phyloP scores from a whole-genome alignment of 2,113 vertebrate species.

The Dasyprocta punctata region DNA sequence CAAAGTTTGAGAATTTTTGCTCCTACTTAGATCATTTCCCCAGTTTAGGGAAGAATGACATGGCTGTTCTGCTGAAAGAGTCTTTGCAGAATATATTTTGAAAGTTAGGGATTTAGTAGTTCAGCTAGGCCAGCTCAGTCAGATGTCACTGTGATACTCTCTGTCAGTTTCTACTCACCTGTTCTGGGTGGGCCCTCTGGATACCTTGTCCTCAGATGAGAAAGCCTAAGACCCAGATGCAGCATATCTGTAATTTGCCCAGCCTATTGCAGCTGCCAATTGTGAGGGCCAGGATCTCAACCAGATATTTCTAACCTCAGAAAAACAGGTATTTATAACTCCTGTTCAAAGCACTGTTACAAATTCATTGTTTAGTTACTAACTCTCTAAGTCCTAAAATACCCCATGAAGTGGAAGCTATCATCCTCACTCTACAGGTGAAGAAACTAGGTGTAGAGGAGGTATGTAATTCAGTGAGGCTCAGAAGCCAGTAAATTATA shows the following conservation, averaged over 20 bases:
- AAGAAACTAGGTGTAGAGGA: neutral
- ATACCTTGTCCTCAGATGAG: neutral
- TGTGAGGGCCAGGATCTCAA: neutral
- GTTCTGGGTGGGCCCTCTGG: neutral
- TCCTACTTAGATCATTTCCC: neutral
- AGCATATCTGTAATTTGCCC: neutral
- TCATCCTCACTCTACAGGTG: neutral
- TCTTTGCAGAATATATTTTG: neutral
- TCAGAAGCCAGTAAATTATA: neutral
- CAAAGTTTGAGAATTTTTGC: neutral
- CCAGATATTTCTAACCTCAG: neutral
- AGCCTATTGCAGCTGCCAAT: neutral
- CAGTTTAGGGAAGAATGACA: neutral
- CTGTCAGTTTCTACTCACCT: neutral
- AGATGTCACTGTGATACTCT: neutral
- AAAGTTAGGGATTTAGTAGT: neutral
- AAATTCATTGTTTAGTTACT: neutral
- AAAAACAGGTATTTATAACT: neutral
- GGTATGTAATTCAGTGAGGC: neutral
- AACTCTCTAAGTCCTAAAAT: neutral
- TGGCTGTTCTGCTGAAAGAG: neutral
- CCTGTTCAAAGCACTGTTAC: neutral
- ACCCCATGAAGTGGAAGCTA: neutral
- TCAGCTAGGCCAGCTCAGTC: neutral
- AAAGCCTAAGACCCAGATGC: neutral